Conservation (phyloP, 2,888 invertebrate species). For the Tineola bisselliella region DNA sequence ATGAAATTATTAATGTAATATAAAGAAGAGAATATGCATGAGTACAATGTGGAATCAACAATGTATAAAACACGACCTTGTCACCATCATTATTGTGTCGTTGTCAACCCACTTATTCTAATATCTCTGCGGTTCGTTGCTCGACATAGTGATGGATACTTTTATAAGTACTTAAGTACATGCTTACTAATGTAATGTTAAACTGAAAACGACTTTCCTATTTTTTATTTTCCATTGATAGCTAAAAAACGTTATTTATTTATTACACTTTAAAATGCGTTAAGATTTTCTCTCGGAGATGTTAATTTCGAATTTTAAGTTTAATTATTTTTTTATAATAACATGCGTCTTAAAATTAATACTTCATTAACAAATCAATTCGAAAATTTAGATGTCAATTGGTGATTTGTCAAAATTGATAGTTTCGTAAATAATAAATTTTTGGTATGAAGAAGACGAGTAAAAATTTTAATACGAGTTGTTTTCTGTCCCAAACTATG, state of each 20-base stretch:
- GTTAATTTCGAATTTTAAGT: no score
- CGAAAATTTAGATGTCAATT: neutral
- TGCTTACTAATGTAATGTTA: neutral
- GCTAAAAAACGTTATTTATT: no score
- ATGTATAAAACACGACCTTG: neutral
- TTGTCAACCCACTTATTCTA: neutral
- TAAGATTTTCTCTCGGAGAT: no score
- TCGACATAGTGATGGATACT: neutral
- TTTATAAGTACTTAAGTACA: neutral
- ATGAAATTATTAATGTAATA: no score
- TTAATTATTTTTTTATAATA: no score
- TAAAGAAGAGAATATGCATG: neutral
- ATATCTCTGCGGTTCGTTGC: neutral
- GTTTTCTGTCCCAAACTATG: neutral
- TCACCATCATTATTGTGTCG: neutral
- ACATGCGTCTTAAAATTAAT: no score
- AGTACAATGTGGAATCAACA: neutral
- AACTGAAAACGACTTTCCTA: no score
- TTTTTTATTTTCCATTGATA: no score
- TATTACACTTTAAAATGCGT: no score
- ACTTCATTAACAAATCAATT: no score
- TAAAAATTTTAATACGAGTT: neutral
- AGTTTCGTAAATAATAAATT: slow-evolving; percentile 2
- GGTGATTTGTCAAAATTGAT: neutral
- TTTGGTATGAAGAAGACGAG: neutral